These are phyloP conservation scores for Epinephelus coioides DNA, from an alignment of 2,797 vertebrate species.

Conservation along the genomic window DNA sequence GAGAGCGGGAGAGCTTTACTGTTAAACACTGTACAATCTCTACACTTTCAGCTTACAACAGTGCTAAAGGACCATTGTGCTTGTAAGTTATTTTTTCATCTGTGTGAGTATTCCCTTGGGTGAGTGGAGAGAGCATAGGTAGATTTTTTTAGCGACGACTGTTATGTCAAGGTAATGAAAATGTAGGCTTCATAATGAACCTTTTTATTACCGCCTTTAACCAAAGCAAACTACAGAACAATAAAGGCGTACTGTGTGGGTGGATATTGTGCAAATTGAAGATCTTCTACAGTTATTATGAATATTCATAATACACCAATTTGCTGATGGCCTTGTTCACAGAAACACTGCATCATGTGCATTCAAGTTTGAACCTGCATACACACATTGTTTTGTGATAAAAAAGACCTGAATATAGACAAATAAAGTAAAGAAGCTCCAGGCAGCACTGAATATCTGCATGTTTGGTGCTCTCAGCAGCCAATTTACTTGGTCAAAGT, in stretches of 20 bases:
- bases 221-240: slow-evolving; percentile 23
- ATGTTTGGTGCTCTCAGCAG: not conserved
- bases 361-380: not conserved
- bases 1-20: not conserved
- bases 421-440: not conserved
- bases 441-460: not conserved
- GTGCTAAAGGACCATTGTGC: slow-evolving; percentile 4
- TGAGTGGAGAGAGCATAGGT: not conserved
- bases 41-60: slow-evolving; percentile 21
- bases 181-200: slow-evolving; percentile 30
- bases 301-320: slow-evolving; percentile 18
- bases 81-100: slow-evolving; percentile 8
- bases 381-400: not conserved
- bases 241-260: not conserved
- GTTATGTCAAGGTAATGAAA: slow-evolving; percentile 37
- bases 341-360: not conserved
- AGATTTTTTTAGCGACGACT: not conserved
- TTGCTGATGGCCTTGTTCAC: slow-evolving; percentile 6
- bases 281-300: slow-evolving; percentile 15
- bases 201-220: slow-evolving; percentile 23
- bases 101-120: slow-evolving; percentile 25
- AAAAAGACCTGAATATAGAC: not conserved
- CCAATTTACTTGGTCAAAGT: not conserved
- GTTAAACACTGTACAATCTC: not conserved
- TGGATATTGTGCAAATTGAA: slow-evolving; percentile 21